phyloP scores from a whole-genome alignment of 2,113 vertebrate genomes.

The Lepidothrix coronata region DNA sequence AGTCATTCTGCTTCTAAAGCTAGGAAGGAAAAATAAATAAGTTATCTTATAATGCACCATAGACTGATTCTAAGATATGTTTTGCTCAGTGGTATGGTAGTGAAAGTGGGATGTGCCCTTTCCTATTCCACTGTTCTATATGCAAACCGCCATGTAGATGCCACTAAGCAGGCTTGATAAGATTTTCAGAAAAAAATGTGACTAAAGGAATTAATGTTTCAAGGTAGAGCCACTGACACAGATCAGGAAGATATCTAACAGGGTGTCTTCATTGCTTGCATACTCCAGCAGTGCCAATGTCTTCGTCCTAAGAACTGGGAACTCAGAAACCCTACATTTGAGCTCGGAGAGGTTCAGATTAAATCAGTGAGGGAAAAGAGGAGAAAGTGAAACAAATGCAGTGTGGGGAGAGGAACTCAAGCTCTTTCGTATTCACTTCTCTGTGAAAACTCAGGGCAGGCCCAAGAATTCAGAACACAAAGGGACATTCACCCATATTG shows the following conservation, averaged over 20 bases:
- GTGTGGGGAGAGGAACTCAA: constrained; percentile 75
- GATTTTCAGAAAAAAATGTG: background rate
- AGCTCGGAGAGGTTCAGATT: background rate
- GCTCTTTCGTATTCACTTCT: constrained; percentile 85
- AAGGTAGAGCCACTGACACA: background rate
- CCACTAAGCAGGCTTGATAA: background rate
- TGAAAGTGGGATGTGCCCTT: background rate
- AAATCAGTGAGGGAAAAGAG: constrained; percentile 26
- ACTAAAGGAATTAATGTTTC: background rate
- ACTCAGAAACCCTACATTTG: background rate
- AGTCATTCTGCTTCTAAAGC: constrained; percentile 6
- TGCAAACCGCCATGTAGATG: background rate
- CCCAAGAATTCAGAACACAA: constrained; percentile 22
- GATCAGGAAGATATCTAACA: background rate
- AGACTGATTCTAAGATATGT: background rate
- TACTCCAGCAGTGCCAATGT: background rate
- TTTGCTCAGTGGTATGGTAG: background rate
- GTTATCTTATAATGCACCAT: background rate
- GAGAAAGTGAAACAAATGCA: constrained; percentile 67
- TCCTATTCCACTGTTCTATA: background rate
- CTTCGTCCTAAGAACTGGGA: background rate
- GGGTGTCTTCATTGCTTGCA: background rate
- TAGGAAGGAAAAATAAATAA: background rate
- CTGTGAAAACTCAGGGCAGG: constrained; percentile 54
- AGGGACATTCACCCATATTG: background rate